A percentile compares a stretch with the other conserved stretches of the same genome.
Evolutionary conservation across 2,888 invertebrate species (phyloP).

Genomic region (Eristalinus aeneus): DNA sequence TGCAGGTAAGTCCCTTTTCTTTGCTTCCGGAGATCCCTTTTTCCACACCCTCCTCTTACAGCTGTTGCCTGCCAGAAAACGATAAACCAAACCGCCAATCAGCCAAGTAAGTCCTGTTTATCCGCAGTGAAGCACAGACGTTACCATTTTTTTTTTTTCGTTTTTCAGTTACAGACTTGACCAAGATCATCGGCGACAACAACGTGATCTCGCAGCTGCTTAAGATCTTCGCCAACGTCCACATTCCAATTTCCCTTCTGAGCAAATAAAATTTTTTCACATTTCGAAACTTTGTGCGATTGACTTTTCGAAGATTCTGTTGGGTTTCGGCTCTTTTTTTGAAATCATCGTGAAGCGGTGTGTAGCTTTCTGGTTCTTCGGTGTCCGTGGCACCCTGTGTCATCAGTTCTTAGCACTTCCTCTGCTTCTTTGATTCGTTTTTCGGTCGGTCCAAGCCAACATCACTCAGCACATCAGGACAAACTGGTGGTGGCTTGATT

Average conservation of each 20-base stretch:
- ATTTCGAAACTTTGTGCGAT: too few relatives aligned
- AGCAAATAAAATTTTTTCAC: background rate
- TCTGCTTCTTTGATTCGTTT: too few relatives aligned
- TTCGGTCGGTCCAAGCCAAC: too few relatives aligned
- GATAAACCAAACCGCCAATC: background rate
- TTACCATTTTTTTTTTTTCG: background rate
- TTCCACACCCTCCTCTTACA: background rate
- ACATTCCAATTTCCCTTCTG: background rate
- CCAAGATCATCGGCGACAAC: background rate
- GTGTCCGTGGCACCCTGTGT: too few relatives aligned
- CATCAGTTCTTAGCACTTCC: too few relatives aligned
- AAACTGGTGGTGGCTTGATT: too few relatives aligned
- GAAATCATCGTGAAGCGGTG: too few relatives aligned
- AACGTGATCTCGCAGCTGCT: background rate
- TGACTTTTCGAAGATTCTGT: too few relatives aligned
- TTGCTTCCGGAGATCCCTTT: background rate
- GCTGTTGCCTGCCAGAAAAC: background rate
- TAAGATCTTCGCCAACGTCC: background rate
- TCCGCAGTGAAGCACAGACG: background rate
- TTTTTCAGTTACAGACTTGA: background rate
- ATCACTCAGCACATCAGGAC: too few relatives aligned
- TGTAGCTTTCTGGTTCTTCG: too few relatives aligned
- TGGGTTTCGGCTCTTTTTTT: too few relatives aligned
- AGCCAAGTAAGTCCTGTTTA: background rate
- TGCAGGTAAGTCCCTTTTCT: background rate